Base-by-base conservation (phyloP, 2,113 vertebrate genomes). In the Osmerus mordax region DNA sequence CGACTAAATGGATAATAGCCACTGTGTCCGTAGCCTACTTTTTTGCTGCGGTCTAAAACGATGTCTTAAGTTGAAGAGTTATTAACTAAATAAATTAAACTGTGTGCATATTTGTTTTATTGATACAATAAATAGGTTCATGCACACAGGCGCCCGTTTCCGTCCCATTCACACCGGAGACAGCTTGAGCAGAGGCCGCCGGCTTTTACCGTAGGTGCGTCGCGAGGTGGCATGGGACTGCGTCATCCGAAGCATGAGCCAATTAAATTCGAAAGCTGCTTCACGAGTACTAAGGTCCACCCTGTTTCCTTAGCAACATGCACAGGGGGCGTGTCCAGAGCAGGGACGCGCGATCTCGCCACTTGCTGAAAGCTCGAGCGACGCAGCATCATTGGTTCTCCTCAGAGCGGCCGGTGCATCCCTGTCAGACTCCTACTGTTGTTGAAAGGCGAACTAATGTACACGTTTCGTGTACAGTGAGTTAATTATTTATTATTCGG, bases 281-380 rank as follows among this genome's bases (percentile, higher is more conserved):
- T 9, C 8, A n/a, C 36, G n/a, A 16, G 32, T 47, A 1, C 19
- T 28, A 13, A 78, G 61, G 2, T 79, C 85, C 85, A 80, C 89
- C 87, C 78, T 73, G 87, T 84, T 86, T 62, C 79, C 82, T 28
- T 66, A 82, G 83, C 52, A 56, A 90, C 84, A 0, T 18, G 2
- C 2, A 13, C 19, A 51, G 19, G 16, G 72, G 88, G 89, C 75
- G 65, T 74, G 79, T 62, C 61, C 54, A 70, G 36, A 12, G 55
- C 0, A 75, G 67, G 67, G 67, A 86, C 90, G 85, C 81, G 80
- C 78, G 68, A 90, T 90, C 90, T 89, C 80, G 54, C 85, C 88
- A 91, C 82, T 36, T 7, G 9, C 41, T 47, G 41, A 47, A 55
- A 29, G 52, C 28, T 53, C 29, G 67, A 71, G 62, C 78, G 18